These are phyloP conservation scores for human DNA, from an alignment of 2,113 vertebrate species.

Conservation along the genomic window GRCh38 chr12:3481001-3481500, in stretches of 20 bases:
- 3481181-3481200: neutral
- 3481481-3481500: neutral
- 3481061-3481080: neutral
- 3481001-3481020: neutral
- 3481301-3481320: neutral
- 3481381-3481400: no score
- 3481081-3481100: neutral
- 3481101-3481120: neutral
- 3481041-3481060: neutral
- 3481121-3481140: neutral
- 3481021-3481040: neutral
- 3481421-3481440: neutral
- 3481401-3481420: neutral
- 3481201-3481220: accelerated
- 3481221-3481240: neutral
- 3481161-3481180: neutral
- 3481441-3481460: neutral
- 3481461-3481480: neutral
- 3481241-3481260: neutral
- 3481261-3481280: neutral
- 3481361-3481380: neutral
- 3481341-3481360: neutral
- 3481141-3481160: neutral
- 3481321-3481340: neutral
- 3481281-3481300: neutral